These are phyloP conservation scores for Gonocerus acuteangulatus DNA, from an alignment of 2,888 invertebrate genomes.

Conservation along the genomic window DNA sequence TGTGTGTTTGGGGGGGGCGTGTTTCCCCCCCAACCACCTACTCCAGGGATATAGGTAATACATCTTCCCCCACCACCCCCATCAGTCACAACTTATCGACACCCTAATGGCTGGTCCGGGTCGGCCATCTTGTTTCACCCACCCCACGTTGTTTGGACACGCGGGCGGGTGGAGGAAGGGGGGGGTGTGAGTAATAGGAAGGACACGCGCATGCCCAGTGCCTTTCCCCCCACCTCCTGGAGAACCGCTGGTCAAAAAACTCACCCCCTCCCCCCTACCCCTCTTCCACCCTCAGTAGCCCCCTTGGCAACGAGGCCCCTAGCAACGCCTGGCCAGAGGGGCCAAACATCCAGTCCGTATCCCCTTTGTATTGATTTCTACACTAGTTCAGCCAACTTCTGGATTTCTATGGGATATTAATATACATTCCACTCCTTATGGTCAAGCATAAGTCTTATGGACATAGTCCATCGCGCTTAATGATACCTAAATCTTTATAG, in stretches of 20 bases:
- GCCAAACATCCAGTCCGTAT: constrained; percentile 24
- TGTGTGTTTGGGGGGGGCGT: neutral
- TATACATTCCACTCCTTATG: no score
- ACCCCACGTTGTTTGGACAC: constrained; percentile 22
- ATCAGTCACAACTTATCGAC: constrained; percentile 25
- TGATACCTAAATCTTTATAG: no score
- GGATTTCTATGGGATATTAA: no score
- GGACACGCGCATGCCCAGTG: constrained; percentile 34
- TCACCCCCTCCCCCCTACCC: constrained; percentile 21
- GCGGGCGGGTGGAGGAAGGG: constrained; percentile 19
- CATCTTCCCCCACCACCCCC: constrained; percentile 13
- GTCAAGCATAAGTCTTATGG: no score
- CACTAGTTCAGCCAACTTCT: no score
- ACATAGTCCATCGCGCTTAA: no score
- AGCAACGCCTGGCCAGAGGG: constrained; percentile 22
- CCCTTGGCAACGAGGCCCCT: constrained; percentile 30
- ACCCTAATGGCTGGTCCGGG: constrained; percentile 35
- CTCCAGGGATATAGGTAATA: constrained; percentile 19
- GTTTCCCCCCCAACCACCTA: neutral
- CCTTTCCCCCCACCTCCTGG: constrained; percentile 12
- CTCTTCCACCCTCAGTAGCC: constrained; percentile 17
- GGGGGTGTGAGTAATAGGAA: constrained; percentile 29
- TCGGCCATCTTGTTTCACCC: constrained; percentile 35
- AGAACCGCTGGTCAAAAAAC: constrained; percentile 37
- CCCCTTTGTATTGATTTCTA: constrained; percentile 4